Percentiles rank a stretch among this genome's conserved stretches.
Conservation (phyloP, 2,113 vertebrate genomes). For the Hiodon alosoides region DNA sequence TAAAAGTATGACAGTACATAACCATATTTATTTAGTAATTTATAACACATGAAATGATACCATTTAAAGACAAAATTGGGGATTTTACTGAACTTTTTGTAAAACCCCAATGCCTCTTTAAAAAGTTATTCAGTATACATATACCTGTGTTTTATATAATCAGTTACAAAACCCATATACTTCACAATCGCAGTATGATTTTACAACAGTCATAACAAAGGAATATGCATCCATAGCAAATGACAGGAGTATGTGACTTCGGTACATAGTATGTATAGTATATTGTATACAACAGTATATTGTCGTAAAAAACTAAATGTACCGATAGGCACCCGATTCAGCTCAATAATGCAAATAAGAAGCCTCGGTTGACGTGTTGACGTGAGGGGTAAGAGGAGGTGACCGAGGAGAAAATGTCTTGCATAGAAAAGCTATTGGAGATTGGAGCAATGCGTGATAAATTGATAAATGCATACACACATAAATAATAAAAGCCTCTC, state of each 20-base stretch:
- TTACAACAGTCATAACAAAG: not conserved
- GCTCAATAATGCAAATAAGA: no score
- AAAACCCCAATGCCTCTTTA: not conserved
- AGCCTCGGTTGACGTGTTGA: no score
- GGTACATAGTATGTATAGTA: not conserved
- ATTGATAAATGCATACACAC: not conserved
- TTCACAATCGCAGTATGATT: slow-evolving; percentile 7
- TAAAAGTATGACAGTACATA: slow-evolving; percentile 16
- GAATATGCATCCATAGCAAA: not conserved
- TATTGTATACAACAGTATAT: not conserved
- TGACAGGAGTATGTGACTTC: not conserved
- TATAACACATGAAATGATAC: slow-evolving; percentile 15
- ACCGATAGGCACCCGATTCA: not conserved
- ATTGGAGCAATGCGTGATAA: not conserved
- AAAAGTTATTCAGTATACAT: not conserved
- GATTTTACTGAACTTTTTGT: not conserved
- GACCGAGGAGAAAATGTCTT: not conserved
- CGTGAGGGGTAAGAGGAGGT: no score
- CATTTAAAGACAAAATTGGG: not conserved
- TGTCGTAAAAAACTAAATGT: not conserved
- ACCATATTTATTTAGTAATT: slow-evolving; percentile 20
- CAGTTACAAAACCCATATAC: slow-evolving; percentile 2
- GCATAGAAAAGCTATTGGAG: slow-evolving; percentile 21
- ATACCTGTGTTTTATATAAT: slow-evolving; percentile 13
- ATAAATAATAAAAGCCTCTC: no score